phyloP scores from a whole-genome alignment of 2,113 vertebrate species.

The Poicephalus gulielmi region DNA sequence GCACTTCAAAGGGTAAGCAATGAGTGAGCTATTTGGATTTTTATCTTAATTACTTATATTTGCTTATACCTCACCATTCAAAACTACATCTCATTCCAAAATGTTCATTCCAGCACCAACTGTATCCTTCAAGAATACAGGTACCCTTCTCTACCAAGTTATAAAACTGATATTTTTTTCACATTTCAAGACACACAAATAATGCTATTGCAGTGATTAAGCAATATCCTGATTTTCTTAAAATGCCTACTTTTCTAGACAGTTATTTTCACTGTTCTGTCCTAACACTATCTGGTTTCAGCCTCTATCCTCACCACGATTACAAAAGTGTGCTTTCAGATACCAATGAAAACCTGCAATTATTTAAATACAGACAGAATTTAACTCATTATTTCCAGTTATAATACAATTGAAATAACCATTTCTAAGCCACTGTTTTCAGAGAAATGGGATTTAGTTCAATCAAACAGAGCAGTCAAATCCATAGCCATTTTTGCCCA shows the following conservation, averaged over 20 bases:
- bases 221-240: neutral
- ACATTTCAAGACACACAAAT: neutral
- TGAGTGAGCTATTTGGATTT: neutral
- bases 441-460: neutral
- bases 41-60: neutral
- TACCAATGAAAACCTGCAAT: neutral
- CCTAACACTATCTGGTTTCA: neutral
- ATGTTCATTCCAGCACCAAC: neutral
- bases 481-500: neutral
- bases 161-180: neutral
- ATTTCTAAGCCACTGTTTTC: neutral
- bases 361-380: neutral
- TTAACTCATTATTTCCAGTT: neutral
- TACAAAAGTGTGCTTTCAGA: neutral
- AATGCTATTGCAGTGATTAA: neutral
- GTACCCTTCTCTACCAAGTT: neutral
- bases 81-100: neutral
- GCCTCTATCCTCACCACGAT: neutral
- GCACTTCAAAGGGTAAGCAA: neutral
- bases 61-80: neutral
- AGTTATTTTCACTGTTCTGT: neutral
- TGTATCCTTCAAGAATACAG: neutral
- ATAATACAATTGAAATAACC: neutral
- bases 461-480: neutral
- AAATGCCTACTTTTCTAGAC: neutral